These are phyloP conservation scores for Carettochelys insculpta DNA, from an alignment of 2,113 vertebrate species.

Conservation along the genomic window DNA sequence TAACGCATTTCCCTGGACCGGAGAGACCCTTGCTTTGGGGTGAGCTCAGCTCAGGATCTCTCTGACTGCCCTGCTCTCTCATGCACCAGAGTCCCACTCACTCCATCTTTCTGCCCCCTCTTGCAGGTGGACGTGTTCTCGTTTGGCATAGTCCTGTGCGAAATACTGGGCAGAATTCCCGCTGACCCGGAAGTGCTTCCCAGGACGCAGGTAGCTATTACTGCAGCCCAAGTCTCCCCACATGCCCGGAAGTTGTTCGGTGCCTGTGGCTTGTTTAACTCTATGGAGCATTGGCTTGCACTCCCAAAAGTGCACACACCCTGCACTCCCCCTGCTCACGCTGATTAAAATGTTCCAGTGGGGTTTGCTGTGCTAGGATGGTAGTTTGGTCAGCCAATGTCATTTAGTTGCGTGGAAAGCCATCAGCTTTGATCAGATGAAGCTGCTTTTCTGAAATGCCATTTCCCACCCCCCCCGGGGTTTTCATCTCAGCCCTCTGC, in stretches of 20 bases:
- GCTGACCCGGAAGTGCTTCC: constrained; percentile 89
- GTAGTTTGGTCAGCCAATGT: no score
- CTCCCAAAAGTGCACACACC: no score
- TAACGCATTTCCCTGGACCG: background rate
- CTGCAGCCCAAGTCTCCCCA: background rate
- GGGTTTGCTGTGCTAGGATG: background rate
- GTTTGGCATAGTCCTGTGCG: constrained; percentile 89
- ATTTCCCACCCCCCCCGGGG: background rate
- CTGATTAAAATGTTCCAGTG: background rate
- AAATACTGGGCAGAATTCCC: constrained; percentile 86
- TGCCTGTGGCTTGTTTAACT: background rate
- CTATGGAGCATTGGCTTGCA: background rate
- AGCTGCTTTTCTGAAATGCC: background rate
- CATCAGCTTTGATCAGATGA: background rate
- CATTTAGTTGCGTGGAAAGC: background rate
- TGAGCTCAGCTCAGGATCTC: background rate
- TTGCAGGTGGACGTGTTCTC: constrained; percentile 90
- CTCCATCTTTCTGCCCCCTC: background rate
- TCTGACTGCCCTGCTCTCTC: background rate
- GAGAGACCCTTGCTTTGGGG: background rate
- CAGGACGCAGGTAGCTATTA: constrained; percentile 80
- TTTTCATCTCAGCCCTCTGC: background rate
- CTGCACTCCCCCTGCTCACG: no score
- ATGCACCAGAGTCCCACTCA: background rate
- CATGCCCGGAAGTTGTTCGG: background rate